Evolutionary conservation across 2,888 invertebrate species (phyloP), one percentile per base, ranked within the genome.

Genomic region (Orchesellides sinensis): DNA sequence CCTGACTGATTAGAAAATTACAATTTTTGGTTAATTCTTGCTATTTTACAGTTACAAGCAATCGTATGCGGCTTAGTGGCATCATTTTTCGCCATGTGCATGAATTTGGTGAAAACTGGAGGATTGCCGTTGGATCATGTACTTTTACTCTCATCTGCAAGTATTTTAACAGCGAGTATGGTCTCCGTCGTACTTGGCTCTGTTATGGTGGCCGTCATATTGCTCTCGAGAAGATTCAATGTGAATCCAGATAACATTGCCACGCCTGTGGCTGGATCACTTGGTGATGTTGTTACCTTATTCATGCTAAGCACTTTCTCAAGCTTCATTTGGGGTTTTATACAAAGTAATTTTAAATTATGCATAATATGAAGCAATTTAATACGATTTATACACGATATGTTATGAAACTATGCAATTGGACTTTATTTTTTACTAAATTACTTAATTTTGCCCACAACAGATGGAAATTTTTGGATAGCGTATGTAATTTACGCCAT

Each of bases 251-350:
- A 86, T 68, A 87, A 87, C 49, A 75, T 87, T 19, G 87, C 87
- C 10, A 87, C 95, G 1, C 95, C 95, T 5, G 93, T 95, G 77
- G 95, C 95, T 19, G 95, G 79, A 1, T 80, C 75, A 12, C 91
- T 95, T 63, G 95, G 95, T 10, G 95, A 96, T 90, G 92, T 95
- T 68, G 94, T 93, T 0, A 95, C 95, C 0, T 90, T 95, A 52
- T 92, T 92, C 1, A 90, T 93, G 56, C 89, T 93, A 29, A 92
- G 93, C 21, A 92, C 92, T 91, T 91, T 93, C 77, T 92, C 93
- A 12, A 89, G 89, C 6, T 80, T 89, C 14, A 89, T 90, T 80
- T 89, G 73, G 74, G 23, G 56, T 23, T 32, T 29, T 29, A 80
- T 85, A 23, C 35, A 80, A 74, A 49, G 83, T 85, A 47, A 23